Base-by-base conservation (phyloP, 2,888 invertebrate genomes). In the Masnerella sp. region DNA sequence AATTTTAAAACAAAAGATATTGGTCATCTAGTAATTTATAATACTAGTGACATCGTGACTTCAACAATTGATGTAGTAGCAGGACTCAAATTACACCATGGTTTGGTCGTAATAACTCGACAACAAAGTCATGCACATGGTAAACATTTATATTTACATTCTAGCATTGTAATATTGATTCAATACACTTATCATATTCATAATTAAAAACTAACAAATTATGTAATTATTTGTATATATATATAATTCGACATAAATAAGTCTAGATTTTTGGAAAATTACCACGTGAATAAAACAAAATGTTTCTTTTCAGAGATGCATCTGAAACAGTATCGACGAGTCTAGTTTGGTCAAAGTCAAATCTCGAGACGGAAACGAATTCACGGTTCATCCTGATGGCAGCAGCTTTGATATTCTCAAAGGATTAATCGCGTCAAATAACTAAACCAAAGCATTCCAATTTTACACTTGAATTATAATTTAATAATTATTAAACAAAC, bases 371-470 rank as follows among this genome's bases (percentile, higher is more conserved):
- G 93, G 93, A 0, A 89, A 89, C 9, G 84, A 91, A 25, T 90
- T 92, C 81, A 91, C 92, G 9, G 94, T 99, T 0, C 94, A 96
- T 77, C 97, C 98, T 0, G 97, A 99, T 87, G 98, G 98, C 0
- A 99, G 99, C 88, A 94, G 95, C 36, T 99, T 98, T 88, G 97
- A 99, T 86, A 95, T 98, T 92, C 90, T 98, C 89, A 91, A 92
- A 81, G 98, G 97, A 65, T 91, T 99, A 34, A 95, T 99, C 79
- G 91, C 93, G 69, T 92, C 93, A 28, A 81, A 93, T 91, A 45
- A 52, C 14, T 75, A 15, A 74, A 9, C 11, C 12, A 5, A 12
- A 15, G 4, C 9, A 36, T 12, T 34, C n/a, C 38, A 47, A 15
- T 15, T 20, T n/a, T n/a, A n/a, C n/a, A n/a, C n/a, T n/a, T n/a